Evolutionary conservation across 2,113 vertebrate species (phyloP), one percentile per base, ranked within the genome.

Genomic region (Dicrurus megarhynchus): DNA sequence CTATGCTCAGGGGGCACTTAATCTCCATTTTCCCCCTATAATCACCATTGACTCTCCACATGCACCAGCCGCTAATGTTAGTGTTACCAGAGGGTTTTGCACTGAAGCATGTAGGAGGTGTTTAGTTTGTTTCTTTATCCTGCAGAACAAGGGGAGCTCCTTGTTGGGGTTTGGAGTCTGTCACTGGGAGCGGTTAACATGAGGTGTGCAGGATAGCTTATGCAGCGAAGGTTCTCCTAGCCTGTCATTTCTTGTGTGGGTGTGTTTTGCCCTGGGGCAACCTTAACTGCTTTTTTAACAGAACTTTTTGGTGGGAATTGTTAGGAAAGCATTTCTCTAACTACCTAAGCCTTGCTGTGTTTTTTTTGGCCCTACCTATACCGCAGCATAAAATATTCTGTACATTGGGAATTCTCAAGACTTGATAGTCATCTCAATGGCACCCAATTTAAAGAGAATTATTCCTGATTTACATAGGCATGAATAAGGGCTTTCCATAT

Each of bases 231-330:
- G 79, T 84, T 96, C 60, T 87, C 71, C 75, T 86, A 97, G 91
- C 93, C 84, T 96, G 93, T 94, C 95, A 96, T 96, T 96, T 96
- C 90, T 96, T 97, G 95, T 79, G 95, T 93, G 74, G 96, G 95
- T 93, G 94, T 96, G 93, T 96, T 95, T 95, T 91, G 93, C 96
- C 96, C 93, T 79, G 75, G 11, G 91, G 96, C 94, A 96, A 93
- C 81, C 74, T 82, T 94, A 96, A 96, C 95, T 97, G 94, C 95
- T 95, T 89, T 90, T 93, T 91, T 93, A 96, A 91, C 91, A 96
- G 80, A 96, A 95, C 57, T 5, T 94, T 83, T 95, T 95, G 94
- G 93, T 96, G 96, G 94, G 96, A 96, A 97, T 95, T 93, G 61
- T 93, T 89, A 79, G 87, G 93, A 95, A 96, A 93, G 65, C 81